A percentile compares a stretch with the other conserved stretches of the same genome.
Evolutionary conservation across 1,140 invertebrate genomes (phyloP).

Genomic region (Chironomus striatipennis): DNA sequence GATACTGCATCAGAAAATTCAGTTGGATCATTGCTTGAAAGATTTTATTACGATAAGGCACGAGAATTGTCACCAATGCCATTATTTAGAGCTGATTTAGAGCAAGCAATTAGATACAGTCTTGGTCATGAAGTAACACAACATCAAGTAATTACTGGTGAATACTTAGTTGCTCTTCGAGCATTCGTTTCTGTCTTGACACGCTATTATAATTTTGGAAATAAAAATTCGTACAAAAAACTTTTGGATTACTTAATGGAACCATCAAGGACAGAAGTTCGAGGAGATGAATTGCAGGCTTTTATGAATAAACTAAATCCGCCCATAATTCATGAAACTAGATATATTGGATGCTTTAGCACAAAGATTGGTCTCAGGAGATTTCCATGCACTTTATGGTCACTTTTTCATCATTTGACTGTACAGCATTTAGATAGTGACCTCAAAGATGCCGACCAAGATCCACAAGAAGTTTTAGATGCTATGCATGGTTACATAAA

Average conservation of each 20-base stretch:
- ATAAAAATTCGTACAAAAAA: not conserved
- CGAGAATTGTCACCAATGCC: not conserved
- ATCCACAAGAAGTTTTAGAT: conserved; percentile 59
- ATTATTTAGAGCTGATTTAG: conserved; percentile 55
- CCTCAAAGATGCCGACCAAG: conserved; percentile 32
- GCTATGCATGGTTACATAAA: conserved; percentile 84
- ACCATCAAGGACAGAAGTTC: conserved; percentile 25
- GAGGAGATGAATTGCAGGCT: conserved; percentile 33
- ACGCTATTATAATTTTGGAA: conserved; percentile 56
- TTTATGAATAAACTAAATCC: conserved; percentile 31
- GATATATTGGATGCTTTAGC: conserved; percentile 71
- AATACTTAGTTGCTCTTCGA: conserved; percentile 60
- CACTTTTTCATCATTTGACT: conserved; percentile 86
- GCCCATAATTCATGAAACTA: conserved; percentile 32
- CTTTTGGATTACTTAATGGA: not conserved
- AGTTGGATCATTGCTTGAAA: conserved; percentile 9
- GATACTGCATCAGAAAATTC: not conserved
- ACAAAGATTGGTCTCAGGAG: conserved; percentile 57
- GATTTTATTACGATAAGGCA: conserved; percentile 7
- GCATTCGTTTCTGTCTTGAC: conserved; percentile 60
- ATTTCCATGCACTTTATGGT: conserved; percentile 96
- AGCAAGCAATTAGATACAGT: conserved; percentile 70
- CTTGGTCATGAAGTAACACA: conserved; percentile 72
- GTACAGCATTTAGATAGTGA: conserved; percentile 58
- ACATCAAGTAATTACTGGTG: conserved; percentile 55